phyloP scores from a whole-genome alignment of 2,888 invertebrate genomes.

The Pterobdella sp. region DNA sequence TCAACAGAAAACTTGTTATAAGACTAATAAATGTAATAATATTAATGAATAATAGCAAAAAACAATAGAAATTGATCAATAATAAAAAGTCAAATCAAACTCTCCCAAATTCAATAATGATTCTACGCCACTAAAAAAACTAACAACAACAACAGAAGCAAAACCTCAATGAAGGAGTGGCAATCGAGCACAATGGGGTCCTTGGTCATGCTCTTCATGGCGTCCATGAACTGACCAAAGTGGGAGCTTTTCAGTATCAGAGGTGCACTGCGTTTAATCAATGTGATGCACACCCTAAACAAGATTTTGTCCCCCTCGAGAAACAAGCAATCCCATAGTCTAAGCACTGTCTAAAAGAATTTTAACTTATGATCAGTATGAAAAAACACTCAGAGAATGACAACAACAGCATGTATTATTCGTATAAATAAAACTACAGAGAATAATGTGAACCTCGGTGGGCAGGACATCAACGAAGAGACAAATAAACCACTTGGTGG shows the following conservation, averaged over 20 bases:
- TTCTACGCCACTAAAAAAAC: background rate
- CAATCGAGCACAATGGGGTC: constrained; percentile 73
- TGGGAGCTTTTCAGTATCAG: constrained; percentile 68
- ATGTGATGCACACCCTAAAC: constrained; percentile 75
- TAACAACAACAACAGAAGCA: background rate
- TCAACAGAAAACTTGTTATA: background rate
- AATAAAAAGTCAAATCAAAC: background rate
- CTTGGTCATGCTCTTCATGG: constrained; percentile 73
- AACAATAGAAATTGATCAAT: background rate
- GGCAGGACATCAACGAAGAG: constrained; percentile 86
- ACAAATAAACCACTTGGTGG: constrained; percentile 92
- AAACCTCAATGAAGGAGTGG: constrained; percentile 80
- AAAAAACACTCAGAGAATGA: too few species aligned
- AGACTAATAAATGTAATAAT: background rate
- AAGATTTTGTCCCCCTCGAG: constrained; percentile 87
- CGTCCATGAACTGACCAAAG: constrained; percentile 70
- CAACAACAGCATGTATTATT: too few species aligned
- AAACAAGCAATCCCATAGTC: constrained; percentile 92
- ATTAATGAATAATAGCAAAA: background rate
- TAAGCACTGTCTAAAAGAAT: constrained; percentile 65
- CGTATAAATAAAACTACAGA: background rate
- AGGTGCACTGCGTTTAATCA: constrained; percentile 58
- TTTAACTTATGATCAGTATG: too few species aligned
- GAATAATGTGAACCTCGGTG: constrained; percentile 60
- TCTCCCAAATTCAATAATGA: background rate